A percentile compares a stretch with the other conserved stretches of the same genome.
These are phyloP conservation scores for Rhabdomys dilectus DNA, from an alignment of 2,113 vertebrate species.

Conservation along the genomic window DNA sequence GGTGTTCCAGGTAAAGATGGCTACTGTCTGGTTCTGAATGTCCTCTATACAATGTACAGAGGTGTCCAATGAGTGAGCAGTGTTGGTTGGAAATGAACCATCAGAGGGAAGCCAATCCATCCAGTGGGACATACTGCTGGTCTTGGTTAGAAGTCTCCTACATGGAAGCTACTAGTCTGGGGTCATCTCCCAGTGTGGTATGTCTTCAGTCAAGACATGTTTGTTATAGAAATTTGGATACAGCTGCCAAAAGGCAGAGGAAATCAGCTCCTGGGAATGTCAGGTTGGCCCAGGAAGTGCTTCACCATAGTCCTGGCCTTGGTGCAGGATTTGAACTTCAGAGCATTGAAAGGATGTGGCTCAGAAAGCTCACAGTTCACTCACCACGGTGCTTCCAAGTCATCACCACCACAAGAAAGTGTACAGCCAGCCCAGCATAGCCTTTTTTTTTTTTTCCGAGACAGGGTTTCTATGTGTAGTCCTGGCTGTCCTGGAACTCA, in stretches of 20 bases:
- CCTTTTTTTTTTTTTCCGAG: too few species aligned
- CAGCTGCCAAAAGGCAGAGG: neutral
- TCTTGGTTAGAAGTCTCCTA: neutral
- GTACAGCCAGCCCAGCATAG: neutral
- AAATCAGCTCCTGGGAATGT: neutral
- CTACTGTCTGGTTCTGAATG: neutral
- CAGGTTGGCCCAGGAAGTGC: neutral
- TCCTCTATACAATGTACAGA: too few species aligned
- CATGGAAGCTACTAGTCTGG: neutral
- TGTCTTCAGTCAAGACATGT: neutral
- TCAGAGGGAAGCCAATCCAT: neutral
- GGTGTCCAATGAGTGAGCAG: neutral
- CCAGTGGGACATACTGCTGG: neutral
- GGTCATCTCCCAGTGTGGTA: neutral
- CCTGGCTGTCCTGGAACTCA: too few species aligned
- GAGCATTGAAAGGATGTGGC: too few species aligned
- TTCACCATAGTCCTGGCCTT: neutral
- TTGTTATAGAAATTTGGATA: too few species aligned
- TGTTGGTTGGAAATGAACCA: neutral
- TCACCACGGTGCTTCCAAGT: neutral
- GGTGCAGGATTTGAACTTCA: too few species aligned
- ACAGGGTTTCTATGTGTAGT: too few species aligned
- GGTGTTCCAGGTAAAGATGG: neutral
- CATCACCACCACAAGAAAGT: too few species aligned
- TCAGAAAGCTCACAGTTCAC: neutral